Conservation (phyloP, 1,140 invertebrate species). For the Leguminivora glycinivorella region DNA sequence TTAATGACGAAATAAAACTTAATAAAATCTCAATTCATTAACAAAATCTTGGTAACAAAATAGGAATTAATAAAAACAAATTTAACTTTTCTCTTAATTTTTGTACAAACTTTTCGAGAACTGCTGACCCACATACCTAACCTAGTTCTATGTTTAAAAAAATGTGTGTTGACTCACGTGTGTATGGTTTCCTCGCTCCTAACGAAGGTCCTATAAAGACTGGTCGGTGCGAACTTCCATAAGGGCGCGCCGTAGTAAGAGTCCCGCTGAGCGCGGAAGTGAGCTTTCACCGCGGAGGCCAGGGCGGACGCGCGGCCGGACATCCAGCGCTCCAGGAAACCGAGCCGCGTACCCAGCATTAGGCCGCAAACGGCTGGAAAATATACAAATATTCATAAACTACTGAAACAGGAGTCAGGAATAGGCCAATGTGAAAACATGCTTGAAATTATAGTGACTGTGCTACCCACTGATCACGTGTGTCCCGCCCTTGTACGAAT, state of each 20-base stretch:
- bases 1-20: no score
- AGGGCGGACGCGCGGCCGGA: slow-evolving; percentile 79
- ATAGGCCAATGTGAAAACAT: background rate
- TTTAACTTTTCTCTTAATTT: no score
- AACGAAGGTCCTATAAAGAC: slow-evolving; percentile 85
- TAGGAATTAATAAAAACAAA: no score
- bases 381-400: background rate
- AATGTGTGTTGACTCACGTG: slow-evolving; percentile 65
- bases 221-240: slow-evolving; percentile 89
- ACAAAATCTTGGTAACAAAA: no score
- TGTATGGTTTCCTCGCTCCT: slow-evolving; percentile 90
- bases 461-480: no score
- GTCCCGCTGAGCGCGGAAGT: slow-evolving; percentile 88
- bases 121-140: no score
- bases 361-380: slow-evolving; percentile 85
- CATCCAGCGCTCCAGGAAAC: slow-evolving; percentile 85
- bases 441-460: no score
- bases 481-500: no score
- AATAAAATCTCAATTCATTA: no score
- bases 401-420: background rate
- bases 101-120: no score
- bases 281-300: slow-evolving; percentile 84
- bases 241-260: slow-evolving; percentile 90
- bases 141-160: no score
- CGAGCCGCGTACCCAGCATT: slow-evolving; percentile 88